Percentiles rank a stretch among this genome's conserved stretches.
phyloP scores from a whole-genome alignment of 2,113 vertebrate species.

The Motacilla alba region DNA sequence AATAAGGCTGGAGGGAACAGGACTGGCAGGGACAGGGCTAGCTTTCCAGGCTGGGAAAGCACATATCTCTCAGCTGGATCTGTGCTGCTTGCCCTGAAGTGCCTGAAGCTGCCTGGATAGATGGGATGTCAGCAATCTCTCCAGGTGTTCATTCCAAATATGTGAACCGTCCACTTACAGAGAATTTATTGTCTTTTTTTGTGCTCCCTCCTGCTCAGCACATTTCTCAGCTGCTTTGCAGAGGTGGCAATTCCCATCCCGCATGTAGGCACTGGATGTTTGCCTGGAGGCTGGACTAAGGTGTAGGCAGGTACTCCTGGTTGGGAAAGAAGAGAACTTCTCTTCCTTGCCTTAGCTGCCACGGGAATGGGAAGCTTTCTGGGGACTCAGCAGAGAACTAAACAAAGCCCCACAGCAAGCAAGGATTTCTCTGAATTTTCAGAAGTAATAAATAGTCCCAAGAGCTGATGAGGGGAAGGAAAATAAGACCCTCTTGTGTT shows the following conservation, averaged over 20 bases:
- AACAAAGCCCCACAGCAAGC: neutral
- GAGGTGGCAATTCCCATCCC: neutral
- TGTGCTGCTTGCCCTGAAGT: neutral
- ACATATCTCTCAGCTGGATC: neutral
- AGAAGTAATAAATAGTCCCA: neutral
- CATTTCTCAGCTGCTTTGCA: neutral
- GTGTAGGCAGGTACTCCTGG: neutral
- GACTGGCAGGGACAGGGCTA: neutral
- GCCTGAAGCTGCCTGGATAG: neutral
- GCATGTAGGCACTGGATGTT: neutral
- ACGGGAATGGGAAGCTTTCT: rapidly evolving
- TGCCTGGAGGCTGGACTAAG: neutral
- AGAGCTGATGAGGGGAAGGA: neutral
- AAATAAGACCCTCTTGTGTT: neutral
- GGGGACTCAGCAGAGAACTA: neutral
- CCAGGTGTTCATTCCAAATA: neutral
- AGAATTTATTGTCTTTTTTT: neutral
- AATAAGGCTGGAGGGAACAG: neutral
- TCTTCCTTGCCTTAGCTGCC: neutral
- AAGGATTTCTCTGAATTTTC: neutral
- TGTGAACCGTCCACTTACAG: neutral
- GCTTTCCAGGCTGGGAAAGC: neutral
- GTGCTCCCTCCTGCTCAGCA: neutral
- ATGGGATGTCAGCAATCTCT: neutral
- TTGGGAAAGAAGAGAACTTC: neutral